Conservation (phyloP, 2,888 invertebrate genomes). For the Julus scandinavius region DNA sequence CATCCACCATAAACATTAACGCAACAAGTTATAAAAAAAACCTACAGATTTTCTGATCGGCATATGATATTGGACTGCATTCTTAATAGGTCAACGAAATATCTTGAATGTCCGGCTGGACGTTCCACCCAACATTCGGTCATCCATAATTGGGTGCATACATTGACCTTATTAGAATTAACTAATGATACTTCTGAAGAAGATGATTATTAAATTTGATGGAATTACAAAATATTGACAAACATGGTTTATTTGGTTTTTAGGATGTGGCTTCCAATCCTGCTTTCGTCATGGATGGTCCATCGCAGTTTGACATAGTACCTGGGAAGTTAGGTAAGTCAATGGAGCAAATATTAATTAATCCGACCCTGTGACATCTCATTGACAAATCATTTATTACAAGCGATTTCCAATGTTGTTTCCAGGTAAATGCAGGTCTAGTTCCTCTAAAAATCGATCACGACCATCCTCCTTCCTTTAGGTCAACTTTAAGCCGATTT, state of each 20-base stretch:
- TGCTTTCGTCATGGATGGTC: conserved; percentile 81
- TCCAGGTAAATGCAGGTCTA: too few relatives aligned
- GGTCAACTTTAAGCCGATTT: too few relatives aligned
- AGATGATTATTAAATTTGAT: neutral
- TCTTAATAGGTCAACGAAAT: neutral
- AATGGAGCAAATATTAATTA: too few relatives aligned
- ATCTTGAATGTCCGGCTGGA: conserved; percentile 1
- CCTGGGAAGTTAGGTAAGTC: conserved; percentile 89
- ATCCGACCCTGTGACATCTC: too few relatives aligned
- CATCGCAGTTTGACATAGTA: conserved; percentile 83
- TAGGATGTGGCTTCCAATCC: conserved; percentile 82
- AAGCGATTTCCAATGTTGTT: too few relatives aligned
- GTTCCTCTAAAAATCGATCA: too few relatives aligned
- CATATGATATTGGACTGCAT: neutral
- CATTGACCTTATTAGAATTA: neutral
- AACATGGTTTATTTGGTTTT: conserved; percentile 63
- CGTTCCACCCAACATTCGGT: neutral
- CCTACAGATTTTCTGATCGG: neutral
- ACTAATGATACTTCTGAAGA: neutral
- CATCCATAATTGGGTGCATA: neutral
- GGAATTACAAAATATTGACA: neutral
- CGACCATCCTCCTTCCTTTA: too few relatives aligned
- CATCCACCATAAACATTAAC: neutral
- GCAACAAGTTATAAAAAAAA: neutral
- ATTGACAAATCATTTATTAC: too few relatives aligned